Conservation (phyloP, 1,140 invertebrate genomes). For the Heterodera carotae region DNA sequence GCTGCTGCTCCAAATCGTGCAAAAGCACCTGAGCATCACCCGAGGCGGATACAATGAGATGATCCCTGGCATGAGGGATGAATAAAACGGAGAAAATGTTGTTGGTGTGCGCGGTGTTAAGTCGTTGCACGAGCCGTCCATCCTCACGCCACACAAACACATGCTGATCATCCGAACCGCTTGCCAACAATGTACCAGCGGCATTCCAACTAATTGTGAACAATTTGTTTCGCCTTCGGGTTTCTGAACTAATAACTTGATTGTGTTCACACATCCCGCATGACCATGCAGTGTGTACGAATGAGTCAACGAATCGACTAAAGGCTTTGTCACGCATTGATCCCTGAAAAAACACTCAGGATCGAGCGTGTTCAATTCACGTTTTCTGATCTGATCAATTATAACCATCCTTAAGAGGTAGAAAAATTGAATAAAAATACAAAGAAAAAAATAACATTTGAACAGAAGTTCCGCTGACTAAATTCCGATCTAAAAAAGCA, state of each 20-base stretch:
- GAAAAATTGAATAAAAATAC: no score
- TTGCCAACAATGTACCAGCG: conserved; percentile 32
- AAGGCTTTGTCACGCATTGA: not conserved
- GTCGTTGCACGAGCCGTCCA: conserved; percentile 20
- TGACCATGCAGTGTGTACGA: conserved; percentile 27
- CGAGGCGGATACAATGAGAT: conserved; percentile 25
- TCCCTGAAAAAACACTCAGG: not conserved
- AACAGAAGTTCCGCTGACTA: no score
- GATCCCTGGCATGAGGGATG: conserved; percentile 20
- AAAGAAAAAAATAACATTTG: no score
- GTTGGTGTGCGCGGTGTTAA: conserved; percentile 31
- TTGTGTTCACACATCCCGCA: conserved; percentile 38
- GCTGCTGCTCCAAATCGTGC: conserved; percentile 36
- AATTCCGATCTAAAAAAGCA: no score
- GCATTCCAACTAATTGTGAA: no score
- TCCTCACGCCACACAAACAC: conserved; percentile 34
- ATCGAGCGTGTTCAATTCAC: not conserved
- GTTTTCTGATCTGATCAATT: not conserved
- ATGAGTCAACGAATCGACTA: not conserved
- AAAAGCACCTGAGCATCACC: conserved; percentile 30
- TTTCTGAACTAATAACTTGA: no score
- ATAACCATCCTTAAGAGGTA: not conserved
- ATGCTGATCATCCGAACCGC: conserved; percentile 37
- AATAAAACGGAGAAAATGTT: conserved; percentile 40
- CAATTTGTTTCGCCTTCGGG: no score